Base-by-base conservation (phyloP, 2,113 vertebrate species). In the Girardinichthys multiradiatus region DNA sequence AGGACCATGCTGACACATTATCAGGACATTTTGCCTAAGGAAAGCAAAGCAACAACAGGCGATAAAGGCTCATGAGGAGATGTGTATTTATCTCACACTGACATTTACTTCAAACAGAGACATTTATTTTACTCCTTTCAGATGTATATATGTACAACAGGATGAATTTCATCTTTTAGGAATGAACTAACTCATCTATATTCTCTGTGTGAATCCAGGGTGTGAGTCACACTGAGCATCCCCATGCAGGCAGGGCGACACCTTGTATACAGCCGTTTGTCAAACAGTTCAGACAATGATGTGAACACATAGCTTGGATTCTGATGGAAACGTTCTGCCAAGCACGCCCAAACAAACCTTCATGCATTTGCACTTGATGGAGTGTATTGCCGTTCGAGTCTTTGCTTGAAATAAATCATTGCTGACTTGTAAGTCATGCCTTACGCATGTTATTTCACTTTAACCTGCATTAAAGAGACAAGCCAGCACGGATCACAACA, bases 41-140 rank as follows among this genome's bases (percentile, higher is more conserved):
- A 84, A 89, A 88, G 73, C 82, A 84, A 82, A 87, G 88, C 62
- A 85, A 81, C 79, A 74, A 80, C 64, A 84, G 62, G 75, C 86
- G 87, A 90, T 90, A 89, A 90, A 78, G 24, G 71, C 77, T 71
- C 69, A 54, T 12, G 64, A 76, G 69, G 70, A 59, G 74, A 79
- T 86, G 64, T 73, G 84, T 90, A 79, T 88, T 90, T 87, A 84
- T 89, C 84, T 88, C 42, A 54, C 73, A 4, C 69, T 86, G 80
- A 89, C 88, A 87, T 91, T 89, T 90, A 84, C 86, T 82, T 90
- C 78, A 82, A 82, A 86, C 35, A 1, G 66, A 68, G 78, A 70
- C 78, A 65, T 77, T 64, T 78, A 62, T 64, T 68, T 75, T 63
- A 69, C 72, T 81, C 70, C 77, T 72, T 70, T 65, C 74, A 61